Conservation (phyloP, 2,888 invertebrate genomes). For the Cosmia pyralina region DNA sequence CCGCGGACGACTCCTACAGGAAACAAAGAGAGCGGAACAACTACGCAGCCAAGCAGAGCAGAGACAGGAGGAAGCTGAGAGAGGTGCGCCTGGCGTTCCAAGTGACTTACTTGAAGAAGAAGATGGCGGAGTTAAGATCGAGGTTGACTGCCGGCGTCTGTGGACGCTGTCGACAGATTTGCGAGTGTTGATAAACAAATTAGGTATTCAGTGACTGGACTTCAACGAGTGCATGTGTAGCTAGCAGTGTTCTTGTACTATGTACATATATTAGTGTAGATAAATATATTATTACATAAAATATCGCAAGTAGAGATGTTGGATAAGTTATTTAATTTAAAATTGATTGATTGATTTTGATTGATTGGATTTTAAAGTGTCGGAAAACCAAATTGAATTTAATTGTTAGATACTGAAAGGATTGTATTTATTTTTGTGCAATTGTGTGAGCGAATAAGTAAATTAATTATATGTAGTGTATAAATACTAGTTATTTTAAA, state of each 20-base stretch:
- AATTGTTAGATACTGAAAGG: constrained; percentile 7
- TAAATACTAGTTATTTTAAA: constrained; percentile 41
- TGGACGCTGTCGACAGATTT: constrained; percentile 68
- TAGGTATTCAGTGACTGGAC: constrained; percentile 29
- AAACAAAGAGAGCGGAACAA: constrained; percentile 97
- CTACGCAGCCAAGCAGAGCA: constrained; percentile 97
- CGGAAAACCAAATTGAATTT: not conserved
- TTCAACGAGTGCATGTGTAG: constrained; percentile 1
- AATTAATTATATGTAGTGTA: constrained; percentile 7
- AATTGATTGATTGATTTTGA: too few relatives aligned
- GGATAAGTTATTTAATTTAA: constrained; percentile 7
- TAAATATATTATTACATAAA: constrained; percentile 24
- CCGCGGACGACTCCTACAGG: constrained; percentile 94
- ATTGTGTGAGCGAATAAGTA: constrained; percentile 35
- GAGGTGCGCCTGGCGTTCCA: constrained; percentile 98
- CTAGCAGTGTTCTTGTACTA: not conserved
- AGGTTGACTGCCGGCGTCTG: constrained; percentile 90
- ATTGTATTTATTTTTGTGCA: constrained; percentile 52
- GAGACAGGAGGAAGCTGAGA: constrained; percentile 96
- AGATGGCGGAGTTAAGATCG: constrained; percentile 94
- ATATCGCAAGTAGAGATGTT: not conserved
- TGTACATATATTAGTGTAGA: constrained; percentile 30
- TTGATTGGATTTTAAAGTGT: not conserved
- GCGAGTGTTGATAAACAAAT: constrained; percentile 63
- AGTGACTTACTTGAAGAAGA: constrained; percentile 96